Percentiles rank a stretch among this genome's conserved stretches.
Evolutionary conservation across 2,113 vertebrate species (phyloP).

Genomic region (Peromyscus maniculatus): DNA sequence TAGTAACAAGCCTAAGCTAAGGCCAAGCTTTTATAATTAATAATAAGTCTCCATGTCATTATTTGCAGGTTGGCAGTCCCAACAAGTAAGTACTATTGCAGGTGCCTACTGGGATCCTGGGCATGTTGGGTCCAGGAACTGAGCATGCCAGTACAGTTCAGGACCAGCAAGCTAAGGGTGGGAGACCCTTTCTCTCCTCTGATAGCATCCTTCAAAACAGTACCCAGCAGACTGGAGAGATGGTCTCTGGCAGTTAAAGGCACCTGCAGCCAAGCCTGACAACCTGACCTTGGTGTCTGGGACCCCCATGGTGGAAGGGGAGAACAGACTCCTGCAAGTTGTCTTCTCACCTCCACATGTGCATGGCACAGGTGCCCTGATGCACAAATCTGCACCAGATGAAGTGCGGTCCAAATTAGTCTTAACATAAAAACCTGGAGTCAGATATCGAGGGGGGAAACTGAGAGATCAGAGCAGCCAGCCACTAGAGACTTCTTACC

Average conservation of each 20-base stretch:
- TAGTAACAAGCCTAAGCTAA: neutral
- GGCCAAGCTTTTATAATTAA: neutral
- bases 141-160: neutral
- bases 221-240: neutral
- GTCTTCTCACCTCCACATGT: neutral
- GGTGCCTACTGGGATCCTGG: neutral
- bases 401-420: no score
- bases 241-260: neutral
- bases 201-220: neutral
- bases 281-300: neutral
- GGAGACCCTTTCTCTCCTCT: neutral
- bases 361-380: neutral
- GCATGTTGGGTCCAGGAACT: neutral
- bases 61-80: neutral
- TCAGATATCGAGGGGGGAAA: no score
- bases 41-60: neutral
- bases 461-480: no score
- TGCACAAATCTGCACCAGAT: no score
- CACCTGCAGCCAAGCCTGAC: neutral
- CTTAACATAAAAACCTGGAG: no score
- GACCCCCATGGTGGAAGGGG: neutral
- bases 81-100: neutral
- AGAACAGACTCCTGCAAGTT: neutral
- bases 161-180: neutral
- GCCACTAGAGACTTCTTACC: no score